Evolutionary conservation across 2,888 invertebrate genomes (phyloP).

Genomic region (Alviniconcha strummeri): DNA sequence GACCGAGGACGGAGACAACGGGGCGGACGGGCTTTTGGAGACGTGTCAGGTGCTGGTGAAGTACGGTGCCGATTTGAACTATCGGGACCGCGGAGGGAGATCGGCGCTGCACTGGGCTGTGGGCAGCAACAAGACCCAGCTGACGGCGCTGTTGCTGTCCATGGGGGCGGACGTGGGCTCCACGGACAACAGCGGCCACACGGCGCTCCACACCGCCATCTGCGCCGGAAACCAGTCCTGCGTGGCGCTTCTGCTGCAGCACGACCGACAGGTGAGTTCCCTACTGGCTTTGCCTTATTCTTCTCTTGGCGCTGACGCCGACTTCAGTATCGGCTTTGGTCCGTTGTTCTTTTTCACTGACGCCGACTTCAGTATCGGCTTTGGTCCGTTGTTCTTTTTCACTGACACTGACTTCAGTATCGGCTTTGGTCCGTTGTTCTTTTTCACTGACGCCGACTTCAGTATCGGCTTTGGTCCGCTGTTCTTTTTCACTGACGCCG

Average conservation of each 20-base stretch:
- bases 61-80: constrained; percentile 49
- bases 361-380: no score
- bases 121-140: constrained; percentile 65
- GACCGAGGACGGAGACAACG: neutral
- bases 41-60: constrained; percentile 45
- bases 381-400: no score
- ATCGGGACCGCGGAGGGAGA: constrained; percentile 87
- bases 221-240: constrained; percentile 47
- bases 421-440: no score
- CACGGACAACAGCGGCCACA: constrained; percentile 49
- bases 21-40: neutral
- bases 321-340: no score
- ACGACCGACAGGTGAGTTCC: constrained; percentile 45
- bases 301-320: no score
- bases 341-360: no score
- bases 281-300: no score
- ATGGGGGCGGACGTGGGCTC: constrained; percentile 88
- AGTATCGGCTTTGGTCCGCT: no score
- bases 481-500: no score
- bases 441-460: no score
- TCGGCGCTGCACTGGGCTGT: constrained; percentile 96
- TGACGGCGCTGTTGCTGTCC: constrained; percentile 86
- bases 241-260: constrained; percentile 43
- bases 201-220: constrained; percentile 50
- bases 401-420: no score